Conservation (phyloP, 1,140 invertebrate species). For the Coenobita brevimanus region DNA sequence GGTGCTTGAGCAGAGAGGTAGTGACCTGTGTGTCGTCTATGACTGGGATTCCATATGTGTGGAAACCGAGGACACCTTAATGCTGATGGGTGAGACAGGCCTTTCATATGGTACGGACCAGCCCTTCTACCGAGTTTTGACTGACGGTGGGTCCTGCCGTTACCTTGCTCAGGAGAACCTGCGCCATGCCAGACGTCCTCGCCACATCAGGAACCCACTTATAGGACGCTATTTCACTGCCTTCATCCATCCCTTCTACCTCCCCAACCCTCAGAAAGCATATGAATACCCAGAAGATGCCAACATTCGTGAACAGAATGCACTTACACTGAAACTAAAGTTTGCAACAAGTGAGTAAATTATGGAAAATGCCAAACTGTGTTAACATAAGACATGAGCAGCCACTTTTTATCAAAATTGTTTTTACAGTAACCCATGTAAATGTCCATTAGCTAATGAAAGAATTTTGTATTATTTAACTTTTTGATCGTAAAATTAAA, state of each 20-base stretch:
- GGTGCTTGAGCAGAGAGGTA: conserved; percentile 56
- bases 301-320: conserved; percentile 66
- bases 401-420: too few relatives aligned
- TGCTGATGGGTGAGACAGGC: conserved; percentile 63
- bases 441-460: too few relatives aligned
- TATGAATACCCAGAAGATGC: conserved; percentile 69
- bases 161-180: conserved; percentile 67
- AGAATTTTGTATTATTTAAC: too few relatives aligned
- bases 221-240: conserved; percentile 66
- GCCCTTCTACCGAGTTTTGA: conserved; percentile 65
- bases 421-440: too few relatives aligned
- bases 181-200: conserved; percentile 42
- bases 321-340: conserved; percentile 51
- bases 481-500: too few relatives aligned
- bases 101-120: conserved; percentile 63
- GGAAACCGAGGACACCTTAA: conserved; percentile 65
- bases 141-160: conserved; percentile 47
- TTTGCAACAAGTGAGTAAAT: conserved; percentile 50
- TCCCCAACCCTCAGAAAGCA: conserved; percentile 67
- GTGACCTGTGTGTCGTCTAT: conserved; percentile 64
- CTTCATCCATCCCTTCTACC: conserved; percentile 64
- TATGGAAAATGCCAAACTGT: too few relatives aligned
- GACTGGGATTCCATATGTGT: conserved; percentile 69
- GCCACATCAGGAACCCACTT: conserved; percentile 58
- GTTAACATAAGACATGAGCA: too few relatives aligned